Conservation (phyloP, 2,888 invertebrate genomes). For the Drosophila cognata region DNA sequence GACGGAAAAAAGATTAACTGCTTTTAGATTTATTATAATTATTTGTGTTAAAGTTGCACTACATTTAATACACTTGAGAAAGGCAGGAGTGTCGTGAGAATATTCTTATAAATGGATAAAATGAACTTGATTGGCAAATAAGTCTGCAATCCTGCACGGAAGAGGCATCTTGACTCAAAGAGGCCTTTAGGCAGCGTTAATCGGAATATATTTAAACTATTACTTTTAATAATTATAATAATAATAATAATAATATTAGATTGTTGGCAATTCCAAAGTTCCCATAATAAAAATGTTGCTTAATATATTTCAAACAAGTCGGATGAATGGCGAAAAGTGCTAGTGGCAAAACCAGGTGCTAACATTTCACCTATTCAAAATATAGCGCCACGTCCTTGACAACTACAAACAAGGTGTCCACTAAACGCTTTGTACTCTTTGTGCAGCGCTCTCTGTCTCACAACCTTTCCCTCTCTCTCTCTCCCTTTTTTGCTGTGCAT, state of each 20-base stretch:
- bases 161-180: not conserved
- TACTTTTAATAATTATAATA: not conserved
- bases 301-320: not conserved
- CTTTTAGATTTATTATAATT: constrained; percentile 56
- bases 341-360: not conserved
- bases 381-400: constrained; percentile 6
- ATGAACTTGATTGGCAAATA: not conserved
- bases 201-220: not conserved
- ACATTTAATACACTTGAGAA: not conserved
- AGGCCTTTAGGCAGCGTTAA: not conserved
- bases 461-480: not conserved
- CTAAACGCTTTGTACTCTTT: not conserved
- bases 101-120: not conserved
- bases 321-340: not conserved
- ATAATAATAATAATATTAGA: not conserved
- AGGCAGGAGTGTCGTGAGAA: not conserved
- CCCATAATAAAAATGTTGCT: not conserved
- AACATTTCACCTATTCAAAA: not conserved
- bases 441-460: not conserved
- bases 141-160: not conserved
- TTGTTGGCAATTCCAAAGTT: not conserved
- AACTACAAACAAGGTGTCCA: not conserved
- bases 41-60: constrained; percentile 13
- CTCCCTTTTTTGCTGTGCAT: not conserved
- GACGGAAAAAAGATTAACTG: constrained; percentile 61